Evolutionary conservation across 2,888 invertebrate species (phyloP), one percentile per base, ranked within the genome.

Genomic region (Hypolimnas misippus): DNA sequence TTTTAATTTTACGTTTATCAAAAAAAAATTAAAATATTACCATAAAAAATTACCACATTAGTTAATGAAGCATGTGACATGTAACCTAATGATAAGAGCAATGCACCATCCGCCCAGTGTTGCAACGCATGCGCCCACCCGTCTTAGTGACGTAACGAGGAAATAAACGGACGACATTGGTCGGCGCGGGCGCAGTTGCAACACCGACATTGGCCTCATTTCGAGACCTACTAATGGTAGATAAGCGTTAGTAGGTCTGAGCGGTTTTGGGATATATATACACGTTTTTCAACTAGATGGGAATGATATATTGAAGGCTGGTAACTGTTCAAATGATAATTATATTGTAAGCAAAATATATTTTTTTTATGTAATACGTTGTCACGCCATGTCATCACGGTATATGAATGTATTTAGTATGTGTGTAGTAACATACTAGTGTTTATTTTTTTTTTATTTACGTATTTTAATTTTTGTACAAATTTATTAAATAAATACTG

Each of bases 151-250:
- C 62, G 65, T 68, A 75, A 77, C 70, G 78, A 89, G 89, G 89
- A 90, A 90, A 86, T 83, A 77, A 73, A 79, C 77, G 71, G 78
- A 62, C 74, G 83, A 81, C 86, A 87, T 87, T 83, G 87, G 84
- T 77, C 79, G 74, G 71, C 78, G 77, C 75, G 70, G 74, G 67
- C 80, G 79, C 81, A 78, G 78, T 89, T 90, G 87, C 89, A 88
- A 89, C 89, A 89, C 73, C 84, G 88, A 87, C 91, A 89, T 89
- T 90, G 89, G 86, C 91, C 89, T 71, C 82, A 80, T 85, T 90
- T 50, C 66, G 73, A 81, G 89, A 82, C 89, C 89, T 82, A 90
- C 84, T 86, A 86, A 86, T 83, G 82, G 80, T 85, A 89, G 87
- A 88, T 87, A 79, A 73, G 71, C 79, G 75, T 77, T 76, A 77